Percentiles rank a stretch among this genome's conserved stretches.
Evolutionary conservation across 1,140 invertebrate genomes (phyloP).

Genomic region (Zaprionus capensis): DNA sequence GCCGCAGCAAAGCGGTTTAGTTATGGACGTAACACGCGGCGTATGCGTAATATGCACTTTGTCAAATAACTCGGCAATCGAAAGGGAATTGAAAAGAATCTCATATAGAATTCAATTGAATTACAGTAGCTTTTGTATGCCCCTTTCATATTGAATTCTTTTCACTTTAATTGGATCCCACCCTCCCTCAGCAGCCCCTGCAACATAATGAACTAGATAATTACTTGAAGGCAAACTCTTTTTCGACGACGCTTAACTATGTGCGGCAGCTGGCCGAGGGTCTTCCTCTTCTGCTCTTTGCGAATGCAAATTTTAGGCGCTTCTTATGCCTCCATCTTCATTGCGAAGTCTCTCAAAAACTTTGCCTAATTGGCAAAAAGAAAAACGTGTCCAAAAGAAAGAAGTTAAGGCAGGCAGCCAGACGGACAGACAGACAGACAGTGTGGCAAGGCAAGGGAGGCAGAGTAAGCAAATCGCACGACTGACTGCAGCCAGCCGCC

Average conservation of each 20-base stretch:
- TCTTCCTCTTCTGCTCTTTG: background rate
- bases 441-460: background rate
- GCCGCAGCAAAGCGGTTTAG: conserved; percentile 56
- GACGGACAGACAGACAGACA: background rate
- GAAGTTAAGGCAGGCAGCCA: background rate
- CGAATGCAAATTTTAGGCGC: conserved; percentile 55
- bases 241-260: conserved; percentile 33
- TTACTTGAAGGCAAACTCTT: conserved; percentile 60
- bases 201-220: conserved; percentile 67
- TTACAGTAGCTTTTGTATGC: background rate
- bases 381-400: conserved; percentile 17
- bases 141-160: conserved; percentile 1
- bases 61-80: background rate
- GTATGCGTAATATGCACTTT: conserved; percentile 18
- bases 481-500: conserved; percentile 9
- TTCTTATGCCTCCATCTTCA: conserved; percentile 40
- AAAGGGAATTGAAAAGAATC: background rate
- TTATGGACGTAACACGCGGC: conserved; percentile 22
- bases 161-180: background rate
- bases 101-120: background rate
- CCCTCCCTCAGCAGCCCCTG: background rate
- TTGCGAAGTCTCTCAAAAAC: conserved; percentile 46
- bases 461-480: conserved; percentile 24
- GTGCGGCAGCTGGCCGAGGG: conserved; percentile 1
- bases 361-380: conserved; percentile 71